These are phyloP conservation scores for Drosophila maculinotata DNA, from an alignment of 2,888 invertebrate genomes.

Conservation along the genomic window DNA sequence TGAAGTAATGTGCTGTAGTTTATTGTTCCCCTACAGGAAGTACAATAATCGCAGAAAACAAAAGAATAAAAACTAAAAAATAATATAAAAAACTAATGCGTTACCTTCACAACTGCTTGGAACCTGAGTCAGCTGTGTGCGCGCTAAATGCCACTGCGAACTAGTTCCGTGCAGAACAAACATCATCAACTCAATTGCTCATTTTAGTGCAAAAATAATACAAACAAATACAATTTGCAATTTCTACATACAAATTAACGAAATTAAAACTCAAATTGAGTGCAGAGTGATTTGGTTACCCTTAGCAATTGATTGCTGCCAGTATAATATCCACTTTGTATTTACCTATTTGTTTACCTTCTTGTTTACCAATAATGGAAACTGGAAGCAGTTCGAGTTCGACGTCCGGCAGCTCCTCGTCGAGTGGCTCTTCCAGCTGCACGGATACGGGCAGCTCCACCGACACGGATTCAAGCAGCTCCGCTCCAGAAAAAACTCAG, in stretches of 20 bases:
- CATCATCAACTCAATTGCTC: conserved; percentile 32
- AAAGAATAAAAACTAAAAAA: no score
- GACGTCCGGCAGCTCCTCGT: conserved; percentile 88
- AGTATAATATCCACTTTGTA: no score
- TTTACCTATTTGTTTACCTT: no score
- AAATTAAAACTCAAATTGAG: background rate
- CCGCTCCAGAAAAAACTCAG: conserved; percentile 84
- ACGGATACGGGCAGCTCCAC: conserved; percentile 87
- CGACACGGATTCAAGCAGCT: conserved; percentile 89
- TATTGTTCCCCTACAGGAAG: no score
- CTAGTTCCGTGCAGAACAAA: conserved; percentile 30
- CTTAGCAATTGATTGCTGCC: background rate
- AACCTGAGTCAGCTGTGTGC: conserved; percentile 32
- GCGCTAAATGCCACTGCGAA: conserved; percentile 14
- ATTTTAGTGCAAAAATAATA: conserved; percentile 47
- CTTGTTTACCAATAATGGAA: no score
- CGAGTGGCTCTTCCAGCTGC: conserved; percentile 89
- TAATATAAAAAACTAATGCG: background rate
- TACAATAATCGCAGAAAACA: rapidly evolving
- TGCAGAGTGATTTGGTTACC: background rate
- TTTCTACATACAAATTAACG: background rate
- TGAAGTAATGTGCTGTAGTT: no score
- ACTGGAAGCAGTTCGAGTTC: conserved; percentile 86
- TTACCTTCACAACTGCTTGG: conserved; percentile 8
- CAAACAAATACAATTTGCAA: conserved; percentile 30